Conservation (phyloP, 2,888 invertebrate genomes). For the Eupithecia pulchellata region DNA sequence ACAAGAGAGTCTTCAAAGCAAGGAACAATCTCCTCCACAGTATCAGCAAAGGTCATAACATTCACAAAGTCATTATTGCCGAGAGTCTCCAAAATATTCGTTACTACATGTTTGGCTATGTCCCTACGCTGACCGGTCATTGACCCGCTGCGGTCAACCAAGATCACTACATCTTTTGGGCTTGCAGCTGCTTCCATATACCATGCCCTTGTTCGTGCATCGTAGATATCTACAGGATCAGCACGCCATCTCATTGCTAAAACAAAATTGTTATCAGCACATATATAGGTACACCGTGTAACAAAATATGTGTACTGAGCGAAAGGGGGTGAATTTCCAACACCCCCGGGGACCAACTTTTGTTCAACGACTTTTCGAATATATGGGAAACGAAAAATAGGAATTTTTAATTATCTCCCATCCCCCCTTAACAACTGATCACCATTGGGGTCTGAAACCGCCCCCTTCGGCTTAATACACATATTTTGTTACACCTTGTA, state of each 20-base stretch:
- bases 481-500: too few species aligned
- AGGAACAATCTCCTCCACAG: conserved; percentile 91
- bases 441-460: too few species aligned
- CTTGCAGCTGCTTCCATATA: conserved; percentile 99
- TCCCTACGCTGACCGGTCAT: conserved; percentile 95
- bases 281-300: too few species aligned
- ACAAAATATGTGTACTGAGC: too few species aligned
- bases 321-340: too few species aligned
- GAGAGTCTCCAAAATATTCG: conserved; percentile 96
- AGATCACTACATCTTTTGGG: conserved; percentile 95
- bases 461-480: too few species aligned
- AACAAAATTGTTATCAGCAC: too few species aligned
- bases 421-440: too few species aligned
- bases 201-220: conserved; percentile 97
- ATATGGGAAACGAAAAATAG: too few species aligned
- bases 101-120: conserved; percentile 94
- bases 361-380: too few species aligned
- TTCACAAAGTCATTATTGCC: conserved; percentile 99
- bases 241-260: conserved; percentile 91
- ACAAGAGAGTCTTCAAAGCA: conserved; percentile 96
- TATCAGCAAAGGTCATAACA: conserved; percentile 95
- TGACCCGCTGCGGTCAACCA: conserved; percentile 95
- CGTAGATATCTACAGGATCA: conserved; percentile 95
- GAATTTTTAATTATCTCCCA: too few species aligned
- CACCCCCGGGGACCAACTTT: too few species aligned